Conservation (phyloP, 2,888 invertebrate genomes). For the Ommatoiulus sabulosus region DNA sequence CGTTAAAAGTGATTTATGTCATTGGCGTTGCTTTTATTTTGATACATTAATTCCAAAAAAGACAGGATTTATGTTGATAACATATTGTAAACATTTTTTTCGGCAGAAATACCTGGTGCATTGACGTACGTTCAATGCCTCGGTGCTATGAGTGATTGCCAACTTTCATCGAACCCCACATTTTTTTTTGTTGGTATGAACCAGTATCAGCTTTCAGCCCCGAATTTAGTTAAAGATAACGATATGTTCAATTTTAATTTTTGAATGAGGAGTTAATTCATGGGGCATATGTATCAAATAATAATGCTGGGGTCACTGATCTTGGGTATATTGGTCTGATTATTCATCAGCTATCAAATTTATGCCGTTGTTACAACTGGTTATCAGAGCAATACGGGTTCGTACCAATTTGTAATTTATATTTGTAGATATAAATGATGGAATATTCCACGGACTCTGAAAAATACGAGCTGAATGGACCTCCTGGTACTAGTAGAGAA, state of each 20-base stretch:
- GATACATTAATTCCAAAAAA: neutral
- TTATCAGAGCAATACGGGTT: neutral
- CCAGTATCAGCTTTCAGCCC: too few species aligned
- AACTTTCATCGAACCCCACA: neutral
- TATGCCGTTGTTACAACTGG: too few species aligned
- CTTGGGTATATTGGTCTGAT: too few species aligned
- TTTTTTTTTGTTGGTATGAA: too few species aligned
- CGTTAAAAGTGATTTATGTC: neutral
- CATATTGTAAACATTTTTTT: neutral
- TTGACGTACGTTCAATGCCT: neutral
- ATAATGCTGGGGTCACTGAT: too few species aligned
- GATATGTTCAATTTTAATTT: too few species aligned
- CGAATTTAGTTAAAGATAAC: too few species aligned
- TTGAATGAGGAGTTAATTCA: too few species aligned
- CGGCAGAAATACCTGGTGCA: neutral
- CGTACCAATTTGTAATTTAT: neutral
- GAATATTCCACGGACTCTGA: constrained; percentile 54
- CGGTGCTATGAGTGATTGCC: constrained; percentile 11
- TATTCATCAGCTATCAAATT: too few species aligned
- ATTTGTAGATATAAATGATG: constrained; percentile 24
- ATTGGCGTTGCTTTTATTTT: neutral
- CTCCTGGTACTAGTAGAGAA: constrained; percentile 45
- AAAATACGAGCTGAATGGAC: constrained; percentile 58
- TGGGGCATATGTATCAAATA: too few species aligned
- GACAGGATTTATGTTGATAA: neutral